phyloP scores from a whole-genome alignment of 2,888 invertebrate genomes.

The Asteroscopus sphinx region DNA sequence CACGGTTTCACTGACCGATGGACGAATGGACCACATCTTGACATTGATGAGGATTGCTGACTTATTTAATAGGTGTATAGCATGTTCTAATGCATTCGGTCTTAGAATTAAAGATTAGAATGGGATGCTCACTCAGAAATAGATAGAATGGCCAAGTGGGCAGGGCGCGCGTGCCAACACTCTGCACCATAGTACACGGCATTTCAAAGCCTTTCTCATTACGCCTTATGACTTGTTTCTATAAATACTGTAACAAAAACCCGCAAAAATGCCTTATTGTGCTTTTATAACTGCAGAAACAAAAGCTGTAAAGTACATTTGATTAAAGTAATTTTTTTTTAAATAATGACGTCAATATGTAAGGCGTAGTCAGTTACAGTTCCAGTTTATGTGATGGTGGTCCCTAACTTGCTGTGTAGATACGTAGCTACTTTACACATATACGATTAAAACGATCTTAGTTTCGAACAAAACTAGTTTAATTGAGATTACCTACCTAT shows the following conservation, averaged over 20 bases:
- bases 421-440: slow-evolving; percentile 66
- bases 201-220: no score
- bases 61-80: slow-evolving; percentile 7
- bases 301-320: no score
- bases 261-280: no score
- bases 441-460: slow-evolving; percentile 73
- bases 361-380: slow-evolving; percentile 80
- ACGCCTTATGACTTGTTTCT: no score
- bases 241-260: no score
- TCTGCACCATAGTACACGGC: no score
- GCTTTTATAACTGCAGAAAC: no score
- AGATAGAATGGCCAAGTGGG: no score
- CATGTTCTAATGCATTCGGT: background rate
- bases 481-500: slow-evolving; percentile 66
- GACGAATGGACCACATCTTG: slow-evolving; percentile 19
- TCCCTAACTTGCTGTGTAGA: slow-evolving; percentile 71
- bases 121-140: no score
- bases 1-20: slow-evolving; percentile 59
- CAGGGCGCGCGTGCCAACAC: no score
- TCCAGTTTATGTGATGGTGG: slow-evolving; percentile 82
- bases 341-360: no score
- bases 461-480: slow-evolving; percentile 69
- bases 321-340: no score
- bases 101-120: background rate
- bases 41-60: slow-evolving; percentile 24